Evolutionary conservation across 1,140 invertebrate species (phyloP).

Genomic region (Psilanteris sp.): DNA sequence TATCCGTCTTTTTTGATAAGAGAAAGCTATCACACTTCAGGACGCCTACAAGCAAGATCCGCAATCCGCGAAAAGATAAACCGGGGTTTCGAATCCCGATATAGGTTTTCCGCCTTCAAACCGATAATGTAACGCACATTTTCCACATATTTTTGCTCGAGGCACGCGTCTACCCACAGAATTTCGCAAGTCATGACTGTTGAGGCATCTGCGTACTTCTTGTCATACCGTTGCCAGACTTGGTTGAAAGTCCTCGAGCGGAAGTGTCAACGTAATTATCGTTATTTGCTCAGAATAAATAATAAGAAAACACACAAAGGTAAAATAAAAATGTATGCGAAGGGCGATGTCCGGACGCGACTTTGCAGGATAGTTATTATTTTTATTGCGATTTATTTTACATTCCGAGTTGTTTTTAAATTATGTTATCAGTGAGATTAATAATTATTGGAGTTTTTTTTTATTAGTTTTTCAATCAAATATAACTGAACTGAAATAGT

Average conservation of each 20-base stretch:
- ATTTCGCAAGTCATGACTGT: conserved; percentile 23
- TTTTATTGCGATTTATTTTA: conserved; percentile 8
- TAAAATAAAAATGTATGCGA: conserved; percentile 16
- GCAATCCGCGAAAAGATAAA: conserved; percentile 40
- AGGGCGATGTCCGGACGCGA: conserved; percentile 16
- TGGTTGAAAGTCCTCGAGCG: conserved; percentile 28
- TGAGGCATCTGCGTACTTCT: conserved; percentile 32
- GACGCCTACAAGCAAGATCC: conserved; percentile 31
- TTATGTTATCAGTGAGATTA: too few relatives aligned
- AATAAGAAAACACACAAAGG: conserved; percentile 22
- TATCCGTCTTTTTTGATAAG: conserved; percentile 48
- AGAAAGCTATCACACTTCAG: conserved; percentile 39
- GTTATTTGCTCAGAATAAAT: conserved; percentile 38
- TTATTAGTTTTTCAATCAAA: too few relatives aligned
- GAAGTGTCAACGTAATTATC: conserved; percentile 61
- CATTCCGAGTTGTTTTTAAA: background rate
- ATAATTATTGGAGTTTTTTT: too few relatives aligned
- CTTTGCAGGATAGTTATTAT: conserved; percentile 3
- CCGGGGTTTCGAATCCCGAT: background rate
- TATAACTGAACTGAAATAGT: too few relatives aligned
- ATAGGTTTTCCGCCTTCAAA: conserved; percentile 32
- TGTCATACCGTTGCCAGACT: conserved; percentile 8
- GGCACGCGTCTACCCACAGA: conserved; percentile 48
- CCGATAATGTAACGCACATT: conserved; percentile 43
- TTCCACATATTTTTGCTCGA: conserved; percentile 39